Evolutionary conservation across 1,140 invertebrate species (phyloP), one percentile per base, ranked within the genome.

Genomic region (Lepidurus packardi): DNA sequence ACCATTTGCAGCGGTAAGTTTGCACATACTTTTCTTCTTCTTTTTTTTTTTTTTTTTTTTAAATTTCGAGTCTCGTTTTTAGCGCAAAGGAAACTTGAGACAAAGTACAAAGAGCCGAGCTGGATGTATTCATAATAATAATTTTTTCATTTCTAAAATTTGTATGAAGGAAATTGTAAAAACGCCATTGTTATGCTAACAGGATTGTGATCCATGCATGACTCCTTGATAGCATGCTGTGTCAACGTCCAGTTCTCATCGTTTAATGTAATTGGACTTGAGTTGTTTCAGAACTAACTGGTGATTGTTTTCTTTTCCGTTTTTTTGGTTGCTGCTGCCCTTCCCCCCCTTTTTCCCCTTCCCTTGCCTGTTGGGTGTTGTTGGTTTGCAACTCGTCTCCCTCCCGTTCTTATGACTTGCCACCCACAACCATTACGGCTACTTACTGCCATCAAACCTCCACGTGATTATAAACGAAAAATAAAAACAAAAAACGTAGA

Each of bases 1-100:
- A 88, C 86, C 45, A 85, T 85, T 73, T 93, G 92, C 82, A 84
- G 89, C 47, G 89, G 90, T 91, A 83, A 84, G 85, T 82, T 77
- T 25, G 0, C 44, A 21, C 44, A 77, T 77, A 45, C 5, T 34
- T 25, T 77, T 77, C 45, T 6, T 11, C 45, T 77, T 21, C 41
- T 0, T 16, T 7, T 41, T 13, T 5, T 5, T 24, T 75, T 16
- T n/a, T 75, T 75, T 74, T 75, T 25, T n/a, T n/a, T n/a, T n/a
- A n/a, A n/a, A 6, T 25, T 25, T 25, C n/a, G 13, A 42, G 74
- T 9, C 74, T 75, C 34, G 13, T 75, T 13, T 25, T 25, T 16
- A 0, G 21, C 34, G 41, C 7, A 24, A 75, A 34, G 34, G 34
- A 34, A 34, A 34, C 34, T 34, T 34, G 4, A 34, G 34, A 34